Conservation (phyloP, 2,113 vertebrate genomes). For the Aptenodytes patagonicus region DNA sequence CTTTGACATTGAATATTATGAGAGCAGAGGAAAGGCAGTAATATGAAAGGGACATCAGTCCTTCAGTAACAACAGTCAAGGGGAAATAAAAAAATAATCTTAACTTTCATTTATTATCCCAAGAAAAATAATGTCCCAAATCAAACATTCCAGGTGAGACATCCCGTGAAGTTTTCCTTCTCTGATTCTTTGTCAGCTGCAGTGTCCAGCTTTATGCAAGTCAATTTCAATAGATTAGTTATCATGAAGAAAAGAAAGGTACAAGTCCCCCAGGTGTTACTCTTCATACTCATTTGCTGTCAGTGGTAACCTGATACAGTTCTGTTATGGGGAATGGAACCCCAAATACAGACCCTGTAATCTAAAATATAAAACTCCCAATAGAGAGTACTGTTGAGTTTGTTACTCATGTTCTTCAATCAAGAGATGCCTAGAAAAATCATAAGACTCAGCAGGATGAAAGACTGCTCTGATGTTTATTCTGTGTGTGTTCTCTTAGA, state of each 20-base stretch:
- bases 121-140: neutral
- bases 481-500: neutral
- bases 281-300: neutral
- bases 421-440: neutral
- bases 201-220: neutral
- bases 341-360: neutral
- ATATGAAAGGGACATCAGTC: neutral
- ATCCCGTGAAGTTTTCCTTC: neutral
- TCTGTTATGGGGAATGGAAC: neutral
- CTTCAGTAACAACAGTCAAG: neutral
- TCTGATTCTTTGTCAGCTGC: neutral
- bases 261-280: neutral
- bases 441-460: neutral
- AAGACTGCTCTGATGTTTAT: neutral
- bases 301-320: rapidly evolving
- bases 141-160: neutral
- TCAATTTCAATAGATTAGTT: neutral
- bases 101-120: neutral
- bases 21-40: neutral
- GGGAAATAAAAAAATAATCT: neutral
- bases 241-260: neutral
- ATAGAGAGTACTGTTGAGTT: neutral
- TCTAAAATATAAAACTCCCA: neutral
- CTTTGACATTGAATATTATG: neutral
- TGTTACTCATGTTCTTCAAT: neutral